Conservation (phyloP, 2,797 vertebrate genomes). For the Spondyliosoma cantharus region DNA sequence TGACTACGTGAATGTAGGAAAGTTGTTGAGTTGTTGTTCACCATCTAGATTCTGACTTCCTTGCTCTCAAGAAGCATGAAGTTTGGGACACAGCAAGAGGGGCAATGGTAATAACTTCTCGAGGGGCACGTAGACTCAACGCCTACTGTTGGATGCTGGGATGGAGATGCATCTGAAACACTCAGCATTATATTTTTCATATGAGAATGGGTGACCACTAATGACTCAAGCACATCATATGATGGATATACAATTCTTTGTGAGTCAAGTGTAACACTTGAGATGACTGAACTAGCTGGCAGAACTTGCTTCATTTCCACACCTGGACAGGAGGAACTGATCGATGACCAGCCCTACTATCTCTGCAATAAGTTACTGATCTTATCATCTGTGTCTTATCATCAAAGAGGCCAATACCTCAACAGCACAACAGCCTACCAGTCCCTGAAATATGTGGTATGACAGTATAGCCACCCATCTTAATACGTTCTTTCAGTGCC, state of each 20-base stretch:
- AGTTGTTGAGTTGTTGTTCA: slow-evolving; percentile 1
- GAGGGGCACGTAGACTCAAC: neutral
- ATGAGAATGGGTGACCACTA: neutral
- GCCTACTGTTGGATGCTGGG: slow-evolving; percentile 4
- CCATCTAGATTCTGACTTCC: neutral
- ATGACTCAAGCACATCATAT: neutral
- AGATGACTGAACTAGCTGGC: neutral
- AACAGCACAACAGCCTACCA: neutral
- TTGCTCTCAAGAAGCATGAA: slow-evolving; percentile 4
- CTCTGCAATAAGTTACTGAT: neutral
- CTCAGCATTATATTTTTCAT: slow-evolving; percentile 1
- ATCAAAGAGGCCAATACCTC: neutral
- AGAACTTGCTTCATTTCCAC: neutral
- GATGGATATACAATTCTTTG: neutral
- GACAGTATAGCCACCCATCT: neutral
- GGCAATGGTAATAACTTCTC: slow-evolving; percentile 18
- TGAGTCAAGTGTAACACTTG: neutral
- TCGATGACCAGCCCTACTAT: too few relatives aligned
- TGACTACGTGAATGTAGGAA: slow-evolving; percentile 11
- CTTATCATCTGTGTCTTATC: neutral
- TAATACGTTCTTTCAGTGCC: neutral
- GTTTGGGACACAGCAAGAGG: slow-evolving; percentile 24
- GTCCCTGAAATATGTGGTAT: neutral
- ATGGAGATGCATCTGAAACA: slow-evolving; percentile 4
- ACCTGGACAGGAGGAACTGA: neutral